Evolutionary conservation across 2,888 invertebrate species (phyloP).

Genomic region (Melieria omissa): DNA sequence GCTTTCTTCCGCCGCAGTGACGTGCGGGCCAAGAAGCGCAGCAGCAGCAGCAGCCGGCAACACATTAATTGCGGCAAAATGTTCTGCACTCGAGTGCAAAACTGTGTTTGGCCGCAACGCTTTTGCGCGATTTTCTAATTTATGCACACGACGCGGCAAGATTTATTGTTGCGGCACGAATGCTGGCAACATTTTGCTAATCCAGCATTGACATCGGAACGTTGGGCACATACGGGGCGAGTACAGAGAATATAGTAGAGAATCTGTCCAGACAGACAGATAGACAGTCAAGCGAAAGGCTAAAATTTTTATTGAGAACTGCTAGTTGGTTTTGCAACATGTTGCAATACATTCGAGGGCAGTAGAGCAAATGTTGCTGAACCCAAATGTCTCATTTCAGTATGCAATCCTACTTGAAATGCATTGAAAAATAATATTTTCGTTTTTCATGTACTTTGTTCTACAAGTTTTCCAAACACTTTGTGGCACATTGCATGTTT

Average conservation of each 20-base stretch:
- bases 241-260: no score
- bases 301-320: slow-evolving; percentile 2
- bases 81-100: slow-evolving; percentile 32
- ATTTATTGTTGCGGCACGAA: slow-evolving; percentile 7
- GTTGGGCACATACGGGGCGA: no score
- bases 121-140: slow-evolving; percentile 2
- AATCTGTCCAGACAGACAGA: not conserved
- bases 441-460: no score
- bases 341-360: no score
- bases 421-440: no score
- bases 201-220: no score
- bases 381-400: no score
- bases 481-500: no score
- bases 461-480: no score
- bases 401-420: no score
- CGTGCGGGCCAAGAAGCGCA: not conserved
- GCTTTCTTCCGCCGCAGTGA: slow-evolving; percentile 9
- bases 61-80: slow-evolving; percentile 33
- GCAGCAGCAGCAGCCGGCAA: not conserved
- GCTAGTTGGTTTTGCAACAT: slow-evolving; percentile 5
- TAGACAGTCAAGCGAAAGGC: slow-evolving; percentile 6
- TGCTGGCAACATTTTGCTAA: no score
- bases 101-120: slow-evolving; percentile 8
- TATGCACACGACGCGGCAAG: slow-evolving; percentile 5
- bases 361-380: no score